Conservation (phyloP, 2,797 vertebrate species). For the Typhlichthys eigenmanni region DNA sequence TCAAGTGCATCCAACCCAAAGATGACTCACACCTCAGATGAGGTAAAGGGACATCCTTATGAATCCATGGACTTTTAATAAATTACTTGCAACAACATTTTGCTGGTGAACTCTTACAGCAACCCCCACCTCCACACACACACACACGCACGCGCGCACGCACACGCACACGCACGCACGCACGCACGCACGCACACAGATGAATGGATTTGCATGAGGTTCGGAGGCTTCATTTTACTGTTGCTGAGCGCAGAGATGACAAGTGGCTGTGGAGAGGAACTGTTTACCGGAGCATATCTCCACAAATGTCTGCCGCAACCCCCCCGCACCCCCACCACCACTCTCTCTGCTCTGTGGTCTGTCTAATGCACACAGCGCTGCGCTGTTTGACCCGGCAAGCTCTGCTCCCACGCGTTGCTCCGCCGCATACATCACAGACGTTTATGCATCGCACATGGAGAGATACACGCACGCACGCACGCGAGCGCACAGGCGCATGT, state of each 20-base stretch:
- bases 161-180: neutral
- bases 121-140: slow-evolving; percentile 34
- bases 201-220: neutral
- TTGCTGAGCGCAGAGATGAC: slow-evolving; percentile 22
- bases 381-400: too few relatives aligned
- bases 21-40: neutral
- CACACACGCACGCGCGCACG: neutral
- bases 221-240: slow-evolving; percentile 15
- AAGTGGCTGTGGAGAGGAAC: slow-evolving; percentile 44
- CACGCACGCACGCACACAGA: neutral
- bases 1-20: too few relatives aligned
- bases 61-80: neutral
- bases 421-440: slow-evolving; percentile 14
- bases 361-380: neutral
- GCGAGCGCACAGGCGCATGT: neutral
- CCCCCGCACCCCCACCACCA: slow-evolving; percentile 6
- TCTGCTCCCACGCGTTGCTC: too few relatives aligned
- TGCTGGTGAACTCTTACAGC: neutral
- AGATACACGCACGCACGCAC: neutral
- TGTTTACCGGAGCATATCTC: slow-evolving; percentile 39
- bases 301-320: slow-evolving; percentile 45
- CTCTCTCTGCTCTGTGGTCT: slow-evolving; percentile 16
- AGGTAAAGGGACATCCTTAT: neutral
- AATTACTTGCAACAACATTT: neutral
- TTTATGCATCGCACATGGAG: neutral